These are phyloP conservation scores for Phasia obesa DNA, from an alignment of 2,888 invertebrate genomes.

Conservation along the genomic window DNA sequence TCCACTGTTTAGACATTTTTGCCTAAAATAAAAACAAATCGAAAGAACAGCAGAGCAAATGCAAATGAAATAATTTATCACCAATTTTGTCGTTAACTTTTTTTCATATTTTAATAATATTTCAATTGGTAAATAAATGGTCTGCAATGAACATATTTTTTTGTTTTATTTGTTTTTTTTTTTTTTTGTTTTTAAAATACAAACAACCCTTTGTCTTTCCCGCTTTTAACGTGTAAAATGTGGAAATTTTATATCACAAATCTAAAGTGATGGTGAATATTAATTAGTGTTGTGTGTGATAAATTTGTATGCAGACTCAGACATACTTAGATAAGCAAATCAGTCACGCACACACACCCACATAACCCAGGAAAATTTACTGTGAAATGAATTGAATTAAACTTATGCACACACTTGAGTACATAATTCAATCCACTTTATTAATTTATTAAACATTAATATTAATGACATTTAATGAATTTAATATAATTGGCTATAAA, in stretches of 20 bases:
- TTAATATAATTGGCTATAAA: too few relatives aligned
- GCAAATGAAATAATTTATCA: conserved; percentile 45
- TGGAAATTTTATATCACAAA: background rate
- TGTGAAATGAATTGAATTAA: conserved; percentile 6
- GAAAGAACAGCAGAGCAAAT: background rate
- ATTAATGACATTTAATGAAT: background rate
- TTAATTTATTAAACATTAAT: conserved; percentile 16
- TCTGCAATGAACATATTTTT: background rate
- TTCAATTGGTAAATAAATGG: background rate
- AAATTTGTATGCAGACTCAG: conserved; percentile 7
- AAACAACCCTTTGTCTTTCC: background rate
- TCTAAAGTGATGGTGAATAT: background rate
- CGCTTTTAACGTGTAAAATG: conserved; percentile 2
- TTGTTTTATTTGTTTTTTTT: background rate
- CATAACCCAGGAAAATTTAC: background rate
- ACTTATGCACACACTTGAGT: too few relatives aligned
- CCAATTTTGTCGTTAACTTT: conserved; percentile 60
- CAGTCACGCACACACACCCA: background rate
- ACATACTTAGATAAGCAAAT: background rate
- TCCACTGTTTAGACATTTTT: background rate
- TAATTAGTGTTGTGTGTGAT: conserved; percentile 1
- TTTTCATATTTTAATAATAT: conserved; percentile 28
- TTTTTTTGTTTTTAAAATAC: too few relatives aligned
- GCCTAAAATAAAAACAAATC: background rate
- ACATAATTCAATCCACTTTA: conserved; percentile 3